Evolutionary conservation across 2,888 invertebrate species (phyloP), one percentile per base, ranked within the genome.

Genomic region (Nesidiocoris tenuis): DNA sequence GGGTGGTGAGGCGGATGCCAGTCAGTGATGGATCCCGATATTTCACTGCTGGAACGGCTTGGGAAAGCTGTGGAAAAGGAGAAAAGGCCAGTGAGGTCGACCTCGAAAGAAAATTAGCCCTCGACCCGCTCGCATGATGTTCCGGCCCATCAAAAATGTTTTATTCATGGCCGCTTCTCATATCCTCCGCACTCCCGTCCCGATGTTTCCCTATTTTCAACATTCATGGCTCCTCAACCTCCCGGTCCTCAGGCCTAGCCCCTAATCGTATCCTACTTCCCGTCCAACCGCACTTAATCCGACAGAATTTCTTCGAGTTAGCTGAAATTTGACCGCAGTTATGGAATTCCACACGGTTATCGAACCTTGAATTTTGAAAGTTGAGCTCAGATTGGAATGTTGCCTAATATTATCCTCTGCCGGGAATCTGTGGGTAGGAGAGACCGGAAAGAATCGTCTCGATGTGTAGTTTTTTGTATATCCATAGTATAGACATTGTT

Each of bases 91-190:
- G 25, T 65, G 25, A 59, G n/a, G 59, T 54, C 18, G 25, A 24
- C 72, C 18, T 5, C 72, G 39, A 19, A 24, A 25, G 72, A 72
- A 72, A 72, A 72, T 72, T 72, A 72, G 72, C 39, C 63, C 39
- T 65, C 65, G 39, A n/a, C 39, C 39, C 18, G 24, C 65, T 25
- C 65, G 39, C 65, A 72, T 72, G 72, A 72, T 72, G 72, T 72
- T 61, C 72, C 39, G 72, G 61, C 61, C 72, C 72, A 72, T 72
- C 72, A 72, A 61, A 72, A 72, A 72, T 72, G 54, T 72, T 72
- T 72, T 72, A 72, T 72, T 72, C 72, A 72, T 72, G 55, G 72
- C 61, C 12, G 61, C 61, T 72, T 61, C 25, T 54, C 56, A 17
- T 59, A 22, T 56, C 16, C 22, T 57, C 17, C 70, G 16, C 70